phyloP scores from a whole-genome alignment of 1,140 invertebrate species.

The Chelonus insularis region DNA sequence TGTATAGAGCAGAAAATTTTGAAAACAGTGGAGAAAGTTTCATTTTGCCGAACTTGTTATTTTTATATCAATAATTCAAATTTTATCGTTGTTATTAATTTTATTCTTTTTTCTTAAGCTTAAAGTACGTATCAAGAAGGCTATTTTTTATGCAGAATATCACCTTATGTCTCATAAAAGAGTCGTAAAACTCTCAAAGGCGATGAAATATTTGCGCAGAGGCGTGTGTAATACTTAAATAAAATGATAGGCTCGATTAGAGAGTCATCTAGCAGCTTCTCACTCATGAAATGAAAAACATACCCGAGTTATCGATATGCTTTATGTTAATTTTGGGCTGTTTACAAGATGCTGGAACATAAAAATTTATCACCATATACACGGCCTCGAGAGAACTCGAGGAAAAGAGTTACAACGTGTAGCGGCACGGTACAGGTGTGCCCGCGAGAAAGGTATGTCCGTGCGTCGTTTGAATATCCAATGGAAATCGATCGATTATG shows the following conservation, averaged over 20 bases:
- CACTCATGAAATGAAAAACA: neutral
- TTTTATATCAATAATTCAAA: too few relatives aligned
- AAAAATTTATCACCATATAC: conserved; percentile 35
- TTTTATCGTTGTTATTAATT: too few relatives aligned
- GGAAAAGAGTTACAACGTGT: conserved; percentile 29
- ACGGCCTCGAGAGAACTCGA: neutral
- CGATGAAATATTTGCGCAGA: neutral
- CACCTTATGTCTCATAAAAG: neutral
- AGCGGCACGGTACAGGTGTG: conserved; percentile 35
- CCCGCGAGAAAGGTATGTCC: conserved; percentile 21
- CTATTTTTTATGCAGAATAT: neutral
- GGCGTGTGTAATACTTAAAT: neutral
- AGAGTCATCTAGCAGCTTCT: conserved; percentile 9
- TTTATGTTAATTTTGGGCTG: conserved; percentile 38
- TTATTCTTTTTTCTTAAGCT: too few relatives aligned
- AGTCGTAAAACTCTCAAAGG: neutral
- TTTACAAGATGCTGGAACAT: conserved; percentile 35
- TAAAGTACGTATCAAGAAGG: neutral
- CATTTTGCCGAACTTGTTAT: too few relatives aligned
- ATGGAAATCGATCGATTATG: conserved; percentile 43
- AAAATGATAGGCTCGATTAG: conserved; percentile 6
- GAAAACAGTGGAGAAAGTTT: too few relatives aligned
- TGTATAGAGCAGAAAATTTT: too few relatives aligned
- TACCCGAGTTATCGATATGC: conserved; percentile 5
- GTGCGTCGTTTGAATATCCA: conserved; percentile 30